Percentiles rank a stretch among this genome's conserved stretches.
phyloP scores from a whole-genome alignment of 2,888 invertebrate genomes.

The Cerceris rybyensis region DNA sequence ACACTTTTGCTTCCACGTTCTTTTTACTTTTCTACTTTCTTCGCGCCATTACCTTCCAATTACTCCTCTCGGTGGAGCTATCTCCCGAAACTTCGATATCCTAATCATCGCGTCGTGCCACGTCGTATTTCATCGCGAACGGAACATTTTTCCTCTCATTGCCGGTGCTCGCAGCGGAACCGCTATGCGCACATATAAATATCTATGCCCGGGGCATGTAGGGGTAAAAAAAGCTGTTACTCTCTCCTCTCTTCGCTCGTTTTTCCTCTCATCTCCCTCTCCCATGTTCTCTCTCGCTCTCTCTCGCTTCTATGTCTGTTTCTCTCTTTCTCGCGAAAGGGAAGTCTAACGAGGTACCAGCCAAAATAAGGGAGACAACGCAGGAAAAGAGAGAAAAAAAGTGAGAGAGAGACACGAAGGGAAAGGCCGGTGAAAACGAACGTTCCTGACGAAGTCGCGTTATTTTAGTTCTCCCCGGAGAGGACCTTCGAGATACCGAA shows the following conservation, averaged over 20 bases:
- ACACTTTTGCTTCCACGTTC: not conserved
- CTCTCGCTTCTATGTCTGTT: no score
- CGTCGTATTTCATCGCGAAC: conserved; percentile 30
- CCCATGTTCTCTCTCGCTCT: not conserved
- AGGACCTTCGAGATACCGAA: conserved; percentile 55
- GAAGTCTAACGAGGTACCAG: not conserved
- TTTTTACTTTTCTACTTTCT: conserved; percentile 11
- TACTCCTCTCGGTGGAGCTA: conserved; percentile 46
- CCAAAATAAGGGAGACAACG: not conserved
- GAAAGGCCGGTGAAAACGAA: conserved; percentile 47
- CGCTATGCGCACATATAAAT: conserved; percentile 45
- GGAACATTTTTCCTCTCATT: conserved; percentile 34
- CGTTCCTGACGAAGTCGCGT: conserved; percentile 59
- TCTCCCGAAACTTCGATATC: conserved; percentile 35
- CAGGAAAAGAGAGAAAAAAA: not conserved
- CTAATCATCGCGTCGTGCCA: conserved; percentile 15
- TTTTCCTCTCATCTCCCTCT: conserved; percentile 10
- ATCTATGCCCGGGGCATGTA: conserved; percentile 34
- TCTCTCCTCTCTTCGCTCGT: conserved; percentile 20
- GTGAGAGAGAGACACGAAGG: conserved; percentile 9
- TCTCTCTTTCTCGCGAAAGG: not conserved
- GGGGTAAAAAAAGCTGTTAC: conserved; percentile 28
- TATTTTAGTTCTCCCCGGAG: conserved; percentile 65
- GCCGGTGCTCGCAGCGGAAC: conserved; percentile 4
- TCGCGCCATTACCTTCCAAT: conserved; percentile 43